Evolutionary conservation across 1,140 invertebrate species (phyloP), one percentile per base, ranked within the genome.

Genomic region (Trichomalopsis sarcophagae): DNA sequence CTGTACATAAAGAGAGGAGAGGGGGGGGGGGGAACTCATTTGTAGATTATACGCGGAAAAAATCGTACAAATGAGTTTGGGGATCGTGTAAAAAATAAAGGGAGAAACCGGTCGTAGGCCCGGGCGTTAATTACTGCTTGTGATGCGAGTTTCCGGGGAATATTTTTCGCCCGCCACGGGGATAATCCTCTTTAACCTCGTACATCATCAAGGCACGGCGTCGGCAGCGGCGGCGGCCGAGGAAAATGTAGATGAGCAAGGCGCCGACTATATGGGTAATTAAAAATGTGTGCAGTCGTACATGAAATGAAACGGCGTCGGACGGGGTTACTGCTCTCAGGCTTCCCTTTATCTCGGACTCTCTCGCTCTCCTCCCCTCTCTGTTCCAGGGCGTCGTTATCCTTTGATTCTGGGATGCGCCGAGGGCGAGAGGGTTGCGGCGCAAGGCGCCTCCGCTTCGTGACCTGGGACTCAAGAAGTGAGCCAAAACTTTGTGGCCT

Each of bases 201-300:
- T 79, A 50, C 30, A 66, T 79, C 77, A 79, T 66, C 50, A 14
- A 62, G 27, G 3, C 23, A 36, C 33, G 4, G 5, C 33, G 5
- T 11, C 17, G n/a, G 14, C 17, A 10, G 62, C 14, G 6, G 14
- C 17, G n/a, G 62, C 14, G 21, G 17, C 7, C 17, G 66, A 77
- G 36, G 27, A 27, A 47, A 76, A 33, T n/a, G 55, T 23, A 80
- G 36, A 80, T 62, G 55, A 83, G 71, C 30, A 71, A 71, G 68
- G n/a, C 36, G n/a, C 55, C 30, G 62, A 76, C 27, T 79, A 55
- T 71, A 68, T 36, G 44, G 77, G 84, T 87, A 86, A 87, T 87
- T 87, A 87, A 87, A 87, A 87, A 87, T 84, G 69, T 86, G 77
- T 84, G 75, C 86, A 84, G 73, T 71, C 66, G 74, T 50, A 87